Evolutionary conservation across 1,140 invertebrate genomes (phyloP).

Genomic region (Tetragnatha versicolor): DNA sequence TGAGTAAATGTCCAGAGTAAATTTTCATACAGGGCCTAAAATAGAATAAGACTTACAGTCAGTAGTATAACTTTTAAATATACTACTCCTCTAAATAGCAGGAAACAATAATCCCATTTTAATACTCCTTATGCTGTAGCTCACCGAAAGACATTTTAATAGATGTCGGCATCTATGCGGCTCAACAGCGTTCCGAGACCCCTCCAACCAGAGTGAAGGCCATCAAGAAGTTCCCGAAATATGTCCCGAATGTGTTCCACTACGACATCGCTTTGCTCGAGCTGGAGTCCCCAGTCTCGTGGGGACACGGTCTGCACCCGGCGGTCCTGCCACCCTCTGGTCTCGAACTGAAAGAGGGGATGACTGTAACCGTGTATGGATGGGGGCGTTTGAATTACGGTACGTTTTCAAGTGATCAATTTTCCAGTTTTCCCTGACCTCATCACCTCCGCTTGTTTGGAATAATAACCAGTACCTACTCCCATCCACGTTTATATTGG

Average conservation of each 20-base stretch:
- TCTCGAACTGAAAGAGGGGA: neutral
- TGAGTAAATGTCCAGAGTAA: too few species aligned
- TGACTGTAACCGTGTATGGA: neutral
- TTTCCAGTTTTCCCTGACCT: too few species aligned
- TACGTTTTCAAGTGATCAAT: neutral
- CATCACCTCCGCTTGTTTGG: too few species aligned
- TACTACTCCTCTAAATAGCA: too few species aligned
- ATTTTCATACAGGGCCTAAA: too few species aligned
- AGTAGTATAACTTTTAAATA: too few species aligned
- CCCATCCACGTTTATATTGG: too few species aligned
- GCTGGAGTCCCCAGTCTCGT: slow-evolving; percentile 25
- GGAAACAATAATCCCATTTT: too few species aligned
- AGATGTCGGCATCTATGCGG: slow-evolving; percentile 23
- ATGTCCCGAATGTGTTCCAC: neutral
- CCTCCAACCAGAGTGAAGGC: neutral
- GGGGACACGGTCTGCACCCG: neutral
- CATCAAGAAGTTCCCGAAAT: neutral
- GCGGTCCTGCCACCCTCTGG: neutral
- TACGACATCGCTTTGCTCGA: slow-evolving; percentile 41
- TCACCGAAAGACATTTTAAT: neutral
- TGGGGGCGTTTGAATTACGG: slow-evolving; percentile 33
- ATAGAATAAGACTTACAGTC: too few species aligned
- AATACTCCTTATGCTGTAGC: too few species aligned
- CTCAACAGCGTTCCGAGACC: neutral
- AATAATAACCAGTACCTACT: too few species aligned